Conservation (phyloP, 2,888 invertebrate genomes). For the Conomelus anceps region DNA sequence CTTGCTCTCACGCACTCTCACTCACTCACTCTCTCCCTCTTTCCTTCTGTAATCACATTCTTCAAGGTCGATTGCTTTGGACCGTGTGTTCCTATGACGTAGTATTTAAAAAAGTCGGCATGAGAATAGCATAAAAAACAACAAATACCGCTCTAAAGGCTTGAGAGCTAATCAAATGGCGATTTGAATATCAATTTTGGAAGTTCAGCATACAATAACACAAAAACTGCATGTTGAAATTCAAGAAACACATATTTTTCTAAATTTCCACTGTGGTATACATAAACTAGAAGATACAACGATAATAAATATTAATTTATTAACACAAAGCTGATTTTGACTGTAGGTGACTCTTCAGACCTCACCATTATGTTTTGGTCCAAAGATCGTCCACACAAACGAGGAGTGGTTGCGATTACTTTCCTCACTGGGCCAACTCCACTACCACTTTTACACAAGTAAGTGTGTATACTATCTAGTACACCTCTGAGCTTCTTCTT, state of each 20-base stretch:
- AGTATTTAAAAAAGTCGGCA: background rate
- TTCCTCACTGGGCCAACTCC: too few species aligned
- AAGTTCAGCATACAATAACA: background rate
- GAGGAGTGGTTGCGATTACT: too few species aligned
- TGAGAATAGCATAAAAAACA: background rate
- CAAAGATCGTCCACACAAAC: too few species aligned
- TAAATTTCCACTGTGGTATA: background rate
- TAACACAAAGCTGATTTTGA: too few species aligned
- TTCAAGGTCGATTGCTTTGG: background rate
- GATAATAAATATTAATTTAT: too few species aligned
- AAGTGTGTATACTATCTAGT: too few species aligned
- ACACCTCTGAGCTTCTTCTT: too few species aligned
- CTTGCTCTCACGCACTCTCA: background rate
- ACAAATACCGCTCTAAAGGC: background rate
- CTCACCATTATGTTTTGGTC: too few species aligned
- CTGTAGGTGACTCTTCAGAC: too few species aligned
- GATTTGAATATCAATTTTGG: background rate
- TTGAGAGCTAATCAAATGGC: background rate
- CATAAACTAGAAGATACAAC: too few species aligned
- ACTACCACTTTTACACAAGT: too few species aligned
- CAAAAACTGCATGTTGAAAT: background rate
- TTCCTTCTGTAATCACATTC: background rate
- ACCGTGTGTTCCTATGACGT: background rate
- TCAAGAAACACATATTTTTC: background rate
- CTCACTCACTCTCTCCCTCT: background rate